Percentiles rank a stretch among this genome's conserved stretches.
These are phyloP conservation scores for Microcebus tavaratra DNA, from an alignment of 2,113 vertebrate species.

Conservation along the genomic window DNA sequence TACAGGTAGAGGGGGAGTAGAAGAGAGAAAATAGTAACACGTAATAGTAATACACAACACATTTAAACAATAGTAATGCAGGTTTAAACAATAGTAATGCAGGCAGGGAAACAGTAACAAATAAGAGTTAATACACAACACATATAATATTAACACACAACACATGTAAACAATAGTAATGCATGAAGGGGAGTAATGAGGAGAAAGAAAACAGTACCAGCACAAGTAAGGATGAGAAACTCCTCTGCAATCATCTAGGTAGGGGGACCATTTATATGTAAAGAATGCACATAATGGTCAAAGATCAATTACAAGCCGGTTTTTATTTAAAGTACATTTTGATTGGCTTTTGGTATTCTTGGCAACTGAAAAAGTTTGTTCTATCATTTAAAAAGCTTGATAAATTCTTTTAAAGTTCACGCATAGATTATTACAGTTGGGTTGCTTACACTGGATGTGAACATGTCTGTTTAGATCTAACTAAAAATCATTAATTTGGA, in stretches of 20 bases:
- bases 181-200: background rate
- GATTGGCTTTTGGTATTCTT: background rate
- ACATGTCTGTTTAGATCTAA: background rate
- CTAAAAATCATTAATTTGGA: background rate
- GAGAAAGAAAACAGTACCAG: background rate
- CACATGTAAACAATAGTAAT: background rate
- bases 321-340: constrained; percentile 26
- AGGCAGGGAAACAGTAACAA: background rate
- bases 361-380: background rate
- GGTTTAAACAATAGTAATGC: background rate
- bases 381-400: background rate
- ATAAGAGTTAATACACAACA: background rate
- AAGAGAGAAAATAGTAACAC: background rate
- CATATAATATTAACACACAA: background rate
- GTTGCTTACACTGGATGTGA: background rate
- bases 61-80: background rate
- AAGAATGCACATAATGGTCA: background rate
- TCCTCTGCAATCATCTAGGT: background rate
- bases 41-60: no score
- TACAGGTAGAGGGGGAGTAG: background rate
- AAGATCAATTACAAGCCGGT: background rate
- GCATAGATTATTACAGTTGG: background rate
- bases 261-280: background rate
- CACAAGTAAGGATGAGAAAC: background rate
- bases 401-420: background rate